Percentiles rank a stretch among this genome's conserved stretches.
phyloP scores from a whole-genome alignment of 1,140 invertebrate genomes.

The Lepidurus arcticus region DNA sequence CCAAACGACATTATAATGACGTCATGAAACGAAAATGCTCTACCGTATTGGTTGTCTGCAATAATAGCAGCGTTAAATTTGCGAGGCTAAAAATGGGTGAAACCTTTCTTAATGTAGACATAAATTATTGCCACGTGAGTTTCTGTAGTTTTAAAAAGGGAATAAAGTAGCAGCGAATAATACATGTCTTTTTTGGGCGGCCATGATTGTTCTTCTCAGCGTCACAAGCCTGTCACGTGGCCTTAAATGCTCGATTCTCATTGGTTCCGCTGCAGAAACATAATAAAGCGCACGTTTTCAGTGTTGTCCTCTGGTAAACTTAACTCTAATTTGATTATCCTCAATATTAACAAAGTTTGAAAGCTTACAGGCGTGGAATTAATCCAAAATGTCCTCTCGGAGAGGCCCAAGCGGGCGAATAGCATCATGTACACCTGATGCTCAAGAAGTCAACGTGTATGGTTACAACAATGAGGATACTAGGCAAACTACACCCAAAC shows the following conservation, averaged over 20 bases:
- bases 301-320: neutral
- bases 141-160: too few species aligned
- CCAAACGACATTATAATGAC: too few species aligned
- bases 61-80: too few species aligned
- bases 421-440: neutral
- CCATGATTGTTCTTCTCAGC: too few species aligned
- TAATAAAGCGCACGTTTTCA: neutral
- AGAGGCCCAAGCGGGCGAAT: slow-evolving; percentile 16
- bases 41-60: too few species aligned
- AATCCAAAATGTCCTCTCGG: neutral
- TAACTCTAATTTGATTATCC: neutral
- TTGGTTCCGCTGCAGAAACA: neutral
- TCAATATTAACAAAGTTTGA: neutral
- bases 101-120: too few species aligned
- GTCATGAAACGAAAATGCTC: too few species aligned
- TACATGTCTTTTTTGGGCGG: too few species aligned
- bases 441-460: neutral
- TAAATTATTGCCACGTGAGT: too few species aligned
- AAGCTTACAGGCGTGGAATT: neutral
- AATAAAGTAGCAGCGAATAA: too few species aligned
- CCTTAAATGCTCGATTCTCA: neutral
- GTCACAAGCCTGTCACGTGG: neutral
- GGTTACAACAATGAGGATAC: neutral
- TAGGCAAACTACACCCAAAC: neutral
- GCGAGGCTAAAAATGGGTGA: too few species aligned